Evolutionary conservation across 2,888 invertebrate genomes (phyloP), one percentile per base, ranked within the genome.

Genomic region (Drosophila bunnanda): DNA sequence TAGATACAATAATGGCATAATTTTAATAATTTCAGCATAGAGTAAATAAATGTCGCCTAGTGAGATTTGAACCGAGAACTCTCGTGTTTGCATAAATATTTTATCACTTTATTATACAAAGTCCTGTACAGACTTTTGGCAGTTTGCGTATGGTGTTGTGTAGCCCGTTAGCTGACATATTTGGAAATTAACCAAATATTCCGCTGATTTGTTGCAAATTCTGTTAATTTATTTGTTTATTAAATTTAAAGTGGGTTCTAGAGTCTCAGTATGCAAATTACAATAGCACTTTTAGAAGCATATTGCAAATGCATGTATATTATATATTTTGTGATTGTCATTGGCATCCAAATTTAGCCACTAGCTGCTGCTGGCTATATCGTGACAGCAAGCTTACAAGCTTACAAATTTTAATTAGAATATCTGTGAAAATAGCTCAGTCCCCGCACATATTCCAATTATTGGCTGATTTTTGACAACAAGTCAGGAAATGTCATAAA

Each of bases 161-260:
- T 34, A 34, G 15, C 15, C 53, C 50, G 8, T 22, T 32, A 17
- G 53, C 25, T 48, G 52, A 44, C 39, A 72, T 73, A 60, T 80
- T 84, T 75, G 55, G 57, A 79, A 77, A 86, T 83, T 86, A 84
- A 82, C 86, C 83, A 75, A 86, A 82, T 77, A 75, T 75, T 66
- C 52, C 65, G 73, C 75, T 70, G 80, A 79, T 84, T 82, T 82
- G 71, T 61, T 41, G 69, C 46, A 50, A 74, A 82, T 75, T 61
- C 60, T 62, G 77, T 79, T 84, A 80, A 84, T 84, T 86, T 84
- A 86, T 84, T 84, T 83, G 80, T 64, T 75, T 76, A 82, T 72
- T 77, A 72, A 71, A 78, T 82, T 80, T 73, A 22, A 67, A 66
- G 28, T 30, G 52, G 53, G 30, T 56, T 55, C 57, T 48, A 34